These are phyloP conservation scores for Zeugodacus cucurbitae DNA, from an alignment of 1,140 invertebrate genomes.

Conservation along the genomic window DNA sequence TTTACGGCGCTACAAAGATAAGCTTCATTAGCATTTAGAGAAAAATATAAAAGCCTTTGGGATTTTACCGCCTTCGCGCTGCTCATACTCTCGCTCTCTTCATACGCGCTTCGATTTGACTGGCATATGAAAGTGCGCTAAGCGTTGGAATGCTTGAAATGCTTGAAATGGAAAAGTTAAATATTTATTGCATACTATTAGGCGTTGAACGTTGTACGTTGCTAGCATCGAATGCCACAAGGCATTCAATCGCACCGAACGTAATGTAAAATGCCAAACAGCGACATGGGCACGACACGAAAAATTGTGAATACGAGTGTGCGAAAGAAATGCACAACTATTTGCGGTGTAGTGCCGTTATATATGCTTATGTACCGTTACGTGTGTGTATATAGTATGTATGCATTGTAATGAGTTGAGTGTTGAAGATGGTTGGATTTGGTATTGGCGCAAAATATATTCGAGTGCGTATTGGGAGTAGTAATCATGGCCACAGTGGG, in stretches of 20 bases:
- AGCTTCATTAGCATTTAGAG: not conserved
- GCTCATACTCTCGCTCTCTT: not conserved
- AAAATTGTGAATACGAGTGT: not conserved
- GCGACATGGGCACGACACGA: not conserved
- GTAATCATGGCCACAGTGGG: not conserved
- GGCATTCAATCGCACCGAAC: not conserved
- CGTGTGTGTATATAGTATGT: not conserved
- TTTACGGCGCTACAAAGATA: not conserved
- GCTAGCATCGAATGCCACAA: not conserved
- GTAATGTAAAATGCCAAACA: not conserved
- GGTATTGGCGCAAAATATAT: not conserved
- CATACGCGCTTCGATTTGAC: not conserved
- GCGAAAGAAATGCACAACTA: not conserved
- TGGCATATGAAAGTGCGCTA: constrained; percentile 5
- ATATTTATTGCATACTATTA: constrained; percentile 30
- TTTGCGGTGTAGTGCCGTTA: not conserved
- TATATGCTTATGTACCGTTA: not conserved
- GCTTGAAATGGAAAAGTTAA: constrained; percentile 5
- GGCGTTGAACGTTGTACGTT: not conserved
- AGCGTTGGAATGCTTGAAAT: constrained; percentile 1
- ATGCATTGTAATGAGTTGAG: not conserved
- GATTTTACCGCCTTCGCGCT: not conserved
- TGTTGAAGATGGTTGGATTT: too few relatives aligned
- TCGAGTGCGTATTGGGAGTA: not conserved
- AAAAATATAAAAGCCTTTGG: not conserved